Evolutionary conservation across 2,888 invertebrate species (phyloP).

Genomic region (Protonemura montana): DNA sequence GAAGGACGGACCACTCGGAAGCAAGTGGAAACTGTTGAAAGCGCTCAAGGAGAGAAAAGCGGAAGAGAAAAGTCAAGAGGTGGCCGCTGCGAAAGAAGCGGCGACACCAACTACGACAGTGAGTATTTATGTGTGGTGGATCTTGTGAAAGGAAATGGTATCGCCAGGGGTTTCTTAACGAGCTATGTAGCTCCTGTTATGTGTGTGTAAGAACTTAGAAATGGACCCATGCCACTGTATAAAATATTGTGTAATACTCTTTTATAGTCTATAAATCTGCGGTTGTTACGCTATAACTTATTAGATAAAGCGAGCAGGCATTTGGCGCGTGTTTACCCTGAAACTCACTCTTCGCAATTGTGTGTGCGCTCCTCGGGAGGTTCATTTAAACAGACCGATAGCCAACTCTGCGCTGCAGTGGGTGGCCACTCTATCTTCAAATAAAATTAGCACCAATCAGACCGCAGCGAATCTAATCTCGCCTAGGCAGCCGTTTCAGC

Average conservation of each 20-base stretch:
- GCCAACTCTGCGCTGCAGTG: neutral
- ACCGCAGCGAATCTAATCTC: neutral
- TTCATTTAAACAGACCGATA: neutral
- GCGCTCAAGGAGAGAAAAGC: slow-evolving; percentile 89
- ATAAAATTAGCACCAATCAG: neutral
- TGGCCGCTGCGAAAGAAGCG: slow-evolving; percentile 68
- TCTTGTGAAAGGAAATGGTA: neutral
- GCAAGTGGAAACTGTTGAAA: slow-evolving; percentile 91
- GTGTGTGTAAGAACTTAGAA: neutral
- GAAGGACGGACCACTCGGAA: slow-evolving; percentile 70
- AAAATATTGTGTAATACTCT: neutral
- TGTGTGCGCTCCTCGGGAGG: neutral
- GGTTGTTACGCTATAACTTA: neutral
- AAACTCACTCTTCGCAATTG: neutral
- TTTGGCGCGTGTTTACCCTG: neutral
- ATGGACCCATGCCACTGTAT: neutral
- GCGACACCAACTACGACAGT: slow-evolving; percentile 55
- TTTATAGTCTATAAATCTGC: slow-evolving; percentile 3
- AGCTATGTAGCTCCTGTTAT: neutral
- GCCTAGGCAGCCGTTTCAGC: neutral
- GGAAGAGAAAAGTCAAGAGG: slow-evolving; percentile 80
- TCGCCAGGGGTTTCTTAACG: neutral
- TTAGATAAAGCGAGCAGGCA: neutral
- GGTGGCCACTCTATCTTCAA: neutral
- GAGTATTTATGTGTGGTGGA: slow-evolving; percentile 30